These are phyloP conservation scores for Dipodomys ordii DNA, from an alignment of 2,113 vertebrate species.

Conservation along the genomic window DNA sequence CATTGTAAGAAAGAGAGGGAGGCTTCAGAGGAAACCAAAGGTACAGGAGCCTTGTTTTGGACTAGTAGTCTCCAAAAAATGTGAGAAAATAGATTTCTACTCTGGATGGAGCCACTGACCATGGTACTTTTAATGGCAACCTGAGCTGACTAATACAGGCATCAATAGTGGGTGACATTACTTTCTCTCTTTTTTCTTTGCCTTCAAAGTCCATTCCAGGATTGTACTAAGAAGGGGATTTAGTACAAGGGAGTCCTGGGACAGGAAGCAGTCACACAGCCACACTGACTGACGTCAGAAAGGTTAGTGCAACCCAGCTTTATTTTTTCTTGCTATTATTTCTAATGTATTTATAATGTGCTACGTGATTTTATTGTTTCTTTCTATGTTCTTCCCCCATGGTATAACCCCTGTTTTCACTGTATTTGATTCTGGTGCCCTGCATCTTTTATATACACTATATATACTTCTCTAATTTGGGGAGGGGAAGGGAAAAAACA, in stretches of 20 bases:
- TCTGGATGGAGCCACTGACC: background rate
- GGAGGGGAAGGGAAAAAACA: too few species aligned
- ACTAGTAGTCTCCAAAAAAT: background rate
- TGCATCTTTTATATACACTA: too few species aligned
- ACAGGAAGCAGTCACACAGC: background rate
- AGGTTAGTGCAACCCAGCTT: background rate
- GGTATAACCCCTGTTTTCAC: too few species aligned
- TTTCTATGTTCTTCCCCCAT: too few species aligned
- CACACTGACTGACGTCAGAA: background rate
- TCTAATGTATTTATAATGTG: too few species aligned
- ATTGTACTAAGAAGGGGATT: background rate
- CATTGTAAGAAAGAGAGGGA: background rate
- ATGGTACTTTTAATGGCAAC: background rate
- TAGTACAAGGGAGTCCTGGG: background rate
- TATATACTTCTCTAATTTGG: too few species aligned
- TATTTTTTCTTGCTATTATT: too few species aligned
- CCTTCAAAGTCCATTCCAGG: background rate
- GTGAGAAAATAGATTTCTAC: background rate
- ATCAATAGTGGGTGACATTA: background rate
- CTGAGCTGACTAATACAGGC: background rate
- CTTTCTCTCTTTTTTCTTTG: background rate
- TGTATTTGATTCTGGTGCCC: too few species aligned
- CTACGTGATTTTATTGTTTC: too few species aligned
- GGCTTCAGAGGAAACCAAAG: background rate
- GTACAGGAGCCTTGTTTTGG: background rate